Evolutionary conservation across 2,888 invertebrate species (phyloP).

Genomic region (Tetragonula carbonaria): DNA sequence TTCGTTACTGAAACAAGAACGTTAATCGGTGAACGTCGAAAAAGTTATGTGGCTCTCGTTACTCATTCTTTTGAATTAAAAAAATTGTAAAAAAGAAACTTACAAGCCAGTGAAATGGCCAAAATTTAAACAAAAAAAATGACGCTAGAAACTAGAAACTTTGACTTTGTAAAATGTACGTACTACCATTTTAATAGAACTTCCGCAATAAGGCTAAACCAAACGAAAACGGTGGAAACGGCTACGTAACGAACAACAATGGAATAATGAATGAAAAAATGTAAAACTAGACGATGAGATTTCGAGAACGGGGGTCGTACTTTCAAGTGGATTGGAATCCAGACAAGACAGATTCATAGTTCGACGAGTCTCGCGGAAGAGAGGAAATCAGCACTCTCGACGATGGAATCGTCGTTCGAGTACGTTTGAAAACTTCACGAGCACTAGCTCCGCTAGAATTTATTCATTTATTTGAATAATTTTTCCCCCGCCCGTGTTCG

Average conservation of each 20-base stretch:
- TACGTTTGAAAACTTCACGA: conserved; percentile 2
- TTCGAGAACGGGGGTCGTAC: background rate
- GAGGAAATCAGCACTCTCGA: background rate
- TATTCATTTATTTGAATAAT: background rate
- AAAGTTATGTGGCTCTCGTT: too few species aligned
- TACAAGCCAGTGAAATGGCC: too few species aligned
- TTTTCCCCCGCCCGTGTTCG: background rate
- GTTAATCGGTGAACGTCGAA: too few species aligned
- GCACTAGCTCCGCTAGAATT: background rate
- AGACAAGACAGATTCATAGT: background rate
- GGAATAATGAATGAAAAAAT: background rate
- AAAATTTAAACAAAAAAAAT: too few species aligned
- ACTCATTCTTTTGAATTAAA: too few species aligned
- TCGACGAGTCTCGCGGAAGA: background rate
- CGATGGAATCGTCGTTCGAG: background rate
- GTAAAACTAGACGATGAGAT: background rate
- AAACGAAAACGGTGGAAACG: background rate
- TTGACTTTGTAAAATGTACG: too few species aligned
- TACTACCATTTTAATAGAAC: too few species aligned
- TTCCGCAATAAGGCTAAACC: background rate
- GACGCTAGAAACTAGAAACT: too few species aligned
- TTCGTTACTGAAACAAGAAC: too few species aligned
- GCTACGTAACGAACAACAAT: background rate
- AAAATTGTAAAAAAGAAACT: too few species aligned
- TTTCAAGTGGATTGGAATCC: background rate